Evolutionary conservation across 2,113 vertebrate species (phyloP).

Genomic region (Cottus gobio): DNA sequence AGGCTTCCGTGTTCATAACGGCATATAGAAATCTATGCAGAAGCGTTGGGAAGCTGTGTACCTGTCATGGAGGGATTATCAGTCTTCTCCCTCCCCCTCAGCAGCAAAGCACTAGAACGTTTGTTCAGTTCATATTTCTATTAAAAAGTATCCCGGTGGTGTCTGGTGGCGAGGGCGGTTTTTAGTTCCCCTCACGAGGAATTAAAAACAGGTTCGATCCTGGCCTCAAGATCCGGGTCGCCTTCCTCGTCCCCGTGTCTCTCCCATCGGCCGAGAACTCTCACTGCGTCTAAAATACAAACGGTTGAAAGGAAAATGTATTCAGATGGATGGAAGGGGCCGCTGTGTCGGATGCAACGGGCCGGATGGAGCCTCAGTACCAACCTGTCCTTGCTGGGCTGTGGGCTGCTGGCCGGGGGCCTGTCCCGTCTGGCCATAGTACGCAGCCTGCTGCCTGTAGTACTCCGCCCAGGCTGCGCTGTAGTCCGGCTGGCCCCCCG

Average conservation of each 20-base stretch:
- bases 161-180: conserved; percentile 3
- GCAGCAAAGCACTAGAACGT: conserved; percentile 39
- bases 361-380: conserved; percentile 9
- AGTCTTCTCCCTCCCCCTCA: conserved; percentile 45
- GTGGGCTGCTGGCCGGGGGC: conserved; percentile 82
- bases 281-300: conserved; percentile 66
- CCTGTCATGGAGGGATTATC: conserved; percentile 10
- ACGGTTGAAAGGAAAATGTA: background rate
- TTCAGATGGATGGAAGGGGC: background rate
- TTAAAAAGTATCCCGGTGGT: conserved; percentile 52
- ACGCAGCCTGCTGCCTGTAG: conserved; percentile 89
- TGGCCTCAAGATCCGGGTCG: conserved; percentile 23
- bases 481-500: conserved; percentile 85
- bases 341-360: background rate
- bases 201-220: conserved; percentile 19
- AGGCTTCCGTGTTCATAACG: conserved; percentile 20
- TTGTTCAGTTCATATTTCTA: conserved; percentile 59
- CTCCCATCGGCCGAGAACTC: conserved; percentile 1
- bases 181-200: conserved; percentile 31
- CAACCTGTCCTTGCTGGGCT: conserved; percentile 86
- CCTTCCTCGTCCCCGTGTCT: conserved; percentile 10
- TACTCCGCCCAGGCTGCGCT: conserved; percentile 91
- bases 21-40: conserved; percentile 32
- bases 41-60: conserved; percentile 23
- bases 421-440: conserved; percentile 86